These are phyloP conservation scores for Opisthograptis luteolata DNA, from an alignment of 2,888 invertebrate genomes.

Conservation along the genomic window DNA sequence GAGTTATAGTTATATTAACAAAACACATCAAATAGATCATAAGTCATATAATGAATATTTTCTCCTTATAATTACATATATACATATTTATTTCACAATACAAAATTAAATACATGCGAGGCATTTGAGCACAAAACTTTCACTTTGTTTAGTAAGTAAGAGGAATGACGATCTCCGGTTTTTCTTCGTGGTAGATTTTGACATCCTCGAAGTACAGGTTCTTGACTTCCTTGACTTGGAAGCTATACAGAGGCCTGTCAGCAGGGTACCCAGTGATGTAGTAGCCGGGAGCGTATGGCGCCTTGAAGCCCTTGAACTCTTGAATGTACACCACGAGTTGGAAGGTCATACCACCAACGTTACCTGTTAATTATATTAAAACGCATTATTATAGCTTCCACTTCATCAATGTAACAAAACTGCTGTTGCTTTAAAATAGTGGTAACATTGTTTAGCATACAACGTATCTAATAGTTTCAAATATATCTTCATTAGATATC, in stretches of 20 bases:
- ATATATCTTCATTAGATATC: no score
- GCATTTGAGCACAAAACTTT: no score
- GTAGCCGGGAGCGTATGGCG: conserved; percentile 55
- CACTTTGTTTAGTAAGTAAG: conserved; percentile 30
- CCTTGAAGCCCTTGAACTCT: conserved; percentile 49
- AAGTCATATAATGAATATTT: no score
- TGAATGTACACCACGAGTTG: conserved; percentile 83
- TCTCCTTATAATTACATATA: no score
- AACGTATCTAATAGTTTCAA: no score
- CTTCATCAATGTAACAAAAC: no score
- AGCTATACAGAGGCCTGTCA: conserved; percentile 75
- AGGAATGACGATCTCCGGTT: conserved; percentile 56
- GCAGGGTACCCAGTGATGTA: conserved; percentile 82
- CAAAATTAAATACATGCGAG: no score
- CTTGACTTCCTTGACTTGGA: conserved; percentile 57
- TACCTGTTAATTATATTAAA: conserved; percentile 72
- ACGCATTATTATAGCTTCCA: not conserved
- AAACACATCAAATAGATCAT: no score
- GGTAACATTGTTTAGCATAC: no score
- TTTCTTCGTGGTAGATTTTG: conserved; percentile 77
- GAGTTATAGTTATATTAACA: no score
- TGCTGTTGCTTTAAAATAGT: no score
- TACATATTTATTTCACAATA: no score
- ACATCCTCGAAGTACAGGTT: conserved; percentile 81
- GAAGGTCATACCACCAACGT: conserved; percentile 84